Evolutionary conservation across 2,113 vertebrate genomes (phyloP).

Genomic region (Felis chaus): DNA sequence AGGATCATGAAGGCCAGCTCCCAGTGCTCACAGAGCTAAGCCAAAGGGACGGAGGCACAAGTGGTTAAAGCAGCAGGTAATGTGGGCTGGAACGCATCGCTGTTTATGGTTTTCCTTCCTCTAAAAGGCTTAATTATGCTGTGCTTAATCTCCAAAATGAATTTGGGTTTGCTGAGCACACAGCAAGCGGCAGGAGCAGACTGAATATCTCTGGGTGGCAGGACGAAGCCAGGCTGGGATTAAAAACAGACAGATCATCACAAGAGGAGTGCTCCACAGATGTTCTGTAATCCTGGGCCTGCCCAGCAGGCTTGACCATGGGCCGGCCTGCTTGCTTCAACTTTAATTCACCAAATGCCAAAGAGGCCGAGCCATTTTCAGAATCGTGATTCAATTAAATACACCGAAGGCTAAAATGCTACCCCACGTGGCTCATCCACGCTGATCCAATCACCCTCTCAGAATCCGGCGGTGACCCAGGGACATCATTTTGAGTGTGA

Average conservation of each 20-base stretch:
- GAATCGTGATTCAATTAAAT: background rate
- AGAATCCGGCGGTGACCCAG: background rate
- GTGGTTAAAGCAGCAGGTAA: background rate
- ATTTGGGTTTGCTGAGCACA: background rate
- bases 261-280: background rate
- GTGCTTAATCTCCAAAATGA: background rate
- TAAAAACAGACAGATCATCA: slow-evolving; percentile 6
- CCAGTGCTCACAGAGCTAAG: background rate
- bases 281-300: background rate
- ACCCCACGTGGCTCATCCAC: rapidly evolving
- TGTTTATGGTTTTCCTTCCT: background rate
- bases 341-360: background rate
- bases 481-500: background rate
- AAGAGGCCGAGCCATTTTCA: background rate
- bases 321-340: background rate
- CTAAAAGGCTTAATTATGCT: background rate
- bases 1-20: background rate
- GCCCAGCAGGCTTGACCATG: background rate
- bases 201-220: background rate
- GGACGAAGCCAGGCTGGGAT: background rate
- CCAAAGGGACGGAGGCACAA: rapidly evolving
- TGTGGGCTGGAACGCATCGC: background rate
- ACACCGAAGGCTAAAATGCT: background rate
- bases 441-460: background rate
- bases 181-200: background rate